Evolutionary conservation across 2,113 vertebrate species (phyloP), one percentile per base, ranked within the genome.

Genomic region (Callospermophilus lateralis): DNA sequence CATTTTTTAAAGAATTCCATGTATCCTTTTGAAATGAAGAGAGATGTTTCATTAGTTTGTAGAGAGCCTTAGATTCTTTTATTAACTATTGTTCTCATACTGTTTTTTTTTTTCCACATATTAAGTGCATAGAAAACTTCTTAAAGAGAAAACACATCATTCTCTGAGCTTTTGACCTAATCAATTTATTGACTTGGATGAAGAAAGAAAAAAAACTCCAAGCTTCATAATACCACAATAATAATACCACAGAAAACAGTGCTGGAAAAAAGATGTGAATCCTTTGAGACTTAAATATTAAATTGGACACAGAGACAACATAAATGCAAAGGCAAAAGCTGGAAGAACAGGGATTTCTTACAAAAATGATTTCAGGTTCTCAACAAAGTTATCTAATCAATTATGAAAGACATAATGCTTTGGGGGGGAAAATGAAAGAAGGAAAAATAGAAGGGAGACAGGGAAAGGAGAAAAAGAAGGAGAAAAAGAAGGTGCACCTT

Each of bases 261-360:
- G 26, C 42, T 76, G 89, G 48, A 72, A 93, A 97, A 74, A 28
- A 97, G 70, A 28, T 37, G 30, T 76, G 34, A 93, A 51, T 58
- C 85, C 13, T 85, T 77, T 95, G 83, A 63, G 65, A 89, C 37
- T 91, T 87, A 91, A 65, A 95, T 67, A 93, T 84, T 77, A 89
- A 95, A 20, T 80, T 77, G 32, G 42, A 72, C 58, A 16, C 48
- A 93, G 70, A 91, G 92, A 55, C 34, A 90, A 80, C 70, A 83
- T 22, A 90, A 90, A 94, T 93, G 28, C 37, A 97, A 96, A 97
- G 68, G 81, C 61, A 34, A 95, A 97, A 90, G 6, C 8, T 80
- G 48, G 45, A 89, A 89, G 65, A 77, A 80, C 94, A 89, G 4
- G 2, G 34, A 45, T 84, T 87, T 78, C 37, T 81, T 91, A 76